Conservation (phyloP, 2,888 invertebrate species). For the Trilocha varians region DNA sequence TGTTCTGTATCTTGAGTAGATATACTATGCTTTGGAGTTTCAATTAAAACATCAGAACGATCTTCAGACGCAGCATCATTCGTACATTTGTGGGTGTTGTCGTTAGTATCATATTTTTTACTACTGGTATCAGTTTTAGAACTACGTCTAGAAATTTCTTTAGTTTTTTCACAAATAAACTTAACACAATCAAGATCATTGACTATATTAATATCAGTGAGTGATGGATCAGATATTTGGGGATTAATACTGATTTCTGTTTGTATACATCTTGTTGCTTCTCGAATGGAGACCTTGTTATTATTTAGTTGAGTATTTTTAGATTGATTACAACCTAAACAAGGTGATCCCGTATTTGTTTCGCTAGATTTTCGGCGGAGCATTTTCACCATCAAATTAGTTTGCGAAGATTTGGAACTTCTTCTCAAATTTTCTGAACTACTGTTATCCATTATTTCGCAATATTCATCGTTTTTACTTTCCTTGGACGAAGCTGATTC, state of each 20-base stretch:
- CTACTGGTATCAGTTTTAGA: slow-evolving; percentile 12
- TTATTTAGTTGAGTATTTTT: not conserved
- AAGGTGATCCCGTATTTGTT: slow-evolving; percentile 17
- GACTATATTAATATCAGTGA: slow-evolving; percentile 49
- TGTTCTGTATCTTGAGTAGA: not conserved
- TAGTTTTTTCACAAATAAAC: slow-evolving; percentile 35
- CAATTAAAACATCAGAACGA: slow-evolving; percentile 3
- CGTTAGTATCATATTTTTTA: slow-evolving; percentile 11
- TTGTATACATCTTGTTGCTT: slow-evolving; percentile 50
- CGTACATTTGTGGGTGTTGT: slow-evolving; percentile 12
- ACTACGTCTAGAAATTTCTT: slow-evolving; percentile 20
- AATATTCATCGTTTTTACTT: slow-evolving; percentile 5
- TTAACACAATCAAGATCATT: slow-evolving; percentile 32
- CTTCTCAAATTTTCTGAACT: slow-evolving; percentile 18
- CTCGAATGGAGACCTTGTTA: slow-evolving; percentile 20
- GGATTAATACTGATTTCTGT: slow-evolving; percentile 63
- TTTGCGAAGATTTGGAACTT: slow-evolving; percentile 49
- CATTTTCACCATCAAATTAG: slow-evolving; percentile 34
- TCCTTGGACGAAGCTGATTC: slow-evolving; percentile 12
- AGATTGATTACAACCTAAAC: not conserved
- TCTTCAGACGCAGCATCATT: slow-evolving; percentile 8
- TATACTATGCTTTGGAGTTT: not conserved
- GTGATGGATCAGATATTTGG: slow-evolving; percentile 48
- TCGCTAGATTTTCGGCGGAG: slow-evolving; percentile 19
- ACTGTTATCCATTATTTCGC: slow-evolving; percentile 5